phyloP scores from a whole-genome alignment of 1,140 invertebrate species.

The Brachionus plicatilis region DNA sequence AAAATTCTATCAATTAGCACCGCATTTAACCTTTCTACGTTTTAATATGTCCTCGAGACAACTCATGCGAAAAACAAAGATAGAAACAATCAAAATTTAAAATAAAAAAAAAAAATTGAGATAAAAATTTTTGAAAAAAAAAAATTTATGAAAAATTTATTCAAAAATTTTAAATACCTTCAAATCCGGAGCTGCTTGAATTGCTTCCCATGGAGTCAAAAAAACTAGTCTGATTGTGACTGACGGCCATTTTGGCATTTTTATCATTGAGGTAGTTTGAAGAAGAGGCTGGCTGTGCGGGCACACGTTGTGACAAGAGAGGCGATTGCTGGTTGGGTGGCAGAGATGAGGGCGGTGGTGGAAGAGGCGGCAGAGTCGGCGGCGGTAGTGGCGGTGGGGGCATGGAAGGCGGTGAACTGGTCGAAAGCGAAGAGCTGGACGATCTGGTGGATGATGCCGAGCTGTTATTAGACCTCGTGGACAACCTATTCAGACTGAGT shows the following conservation, averaged over 20 bases:
- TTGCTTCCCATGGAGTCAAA: neutral
- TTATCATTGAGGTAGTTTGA: conserved; percentile 28
- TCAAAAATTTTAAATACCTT: neutral
- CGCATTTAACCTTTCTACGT: too few species aligned
- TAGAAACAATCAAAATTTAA: too few species aligned
- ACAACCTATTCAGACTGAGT: neutral
- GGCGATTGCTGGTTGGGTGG: neutral
- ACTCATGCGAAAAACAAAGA: too few species aligned
- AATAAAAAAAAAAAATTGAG: too few species aligned
- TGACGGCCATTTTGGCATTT: neutral
- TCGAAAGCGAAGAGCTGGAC: conserved; percentile 27
- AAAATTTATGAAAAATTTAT: too few species aligned
- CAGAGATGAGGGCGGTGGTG: neutral
- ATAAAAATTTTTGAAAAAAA: too few species aligned
- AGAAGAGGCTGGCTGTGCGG: neutral
- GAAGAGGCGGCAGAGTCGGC: conserved; percentile 9
- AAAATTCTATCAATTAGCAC: too few species aligned
- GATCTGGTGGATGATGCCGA: conserved; percentile 26
- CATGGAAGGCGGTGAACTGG: conserved; percentile 23
- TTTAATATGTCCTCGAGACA: too few species aligned
- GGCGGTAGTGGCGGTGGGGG: conserved; percentile 8
- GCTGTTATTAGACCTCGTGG: neutral
- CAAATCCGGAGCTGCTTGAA: neutral
- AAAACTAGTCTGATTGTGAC: neutral
- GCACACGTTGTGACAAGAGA: neutral